phyloP scores from a whole-genome alignment of 2,888 invertebrate species.

The Acanthacorydalis orientalis region DNA sequence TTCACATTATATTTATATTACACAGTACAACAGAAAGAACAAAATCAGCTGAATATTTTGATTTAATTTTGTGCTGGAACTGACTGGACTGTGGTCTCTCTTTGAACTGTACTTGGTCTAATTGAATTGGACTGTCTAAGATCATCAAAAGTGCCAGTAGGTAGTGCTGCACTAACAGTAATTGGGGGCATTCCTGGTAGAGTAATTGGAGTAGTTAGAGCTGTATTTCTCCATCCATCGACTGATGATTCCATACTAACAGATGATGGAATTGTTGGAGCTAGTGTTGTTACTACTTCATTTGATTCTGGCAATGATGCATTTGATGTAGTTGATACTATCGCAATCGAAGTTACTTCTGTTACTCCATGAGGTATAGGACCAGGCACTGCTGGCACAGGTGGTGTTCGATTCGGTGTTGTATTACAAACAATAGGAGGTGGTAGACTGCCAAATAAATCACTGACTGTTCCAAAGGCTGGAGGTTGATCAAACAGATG shows the following conservation, averaged over 20 bases:
- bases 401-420: not conserved
- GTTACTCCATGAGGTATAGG: not conserved
- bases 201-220: slow-evolving; percentile 49
- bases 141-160: slow-evolving; percentile 38
- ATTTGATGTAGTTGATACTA: not conserved
- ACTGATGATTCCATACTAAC: not conserved
- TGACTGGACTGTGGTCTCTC: too few relatives aligned
- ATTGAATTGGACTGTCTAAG: too few relatives aligned
- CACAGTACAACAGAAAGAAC: too few relatives aligned
- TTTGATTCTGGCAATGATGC: not conserved
- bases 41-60: too few relatives aligned
- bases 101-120: too few relatives aligned
- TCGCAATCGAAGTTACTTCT: not conserved
- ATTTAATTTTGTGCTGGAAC: too few relatives aligned
- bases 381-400: not conserved
- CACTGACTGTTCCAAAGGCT: slow-evolving; percentile 5
- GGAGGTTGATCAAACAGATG: slow-evolving; percentile 1
- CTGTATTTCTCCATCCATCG: slow-evolving; percentile 18
- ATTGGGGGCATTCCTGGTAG: slow-evolving; percentile 67
- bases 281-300: not conserved
- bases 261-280: not conserved
- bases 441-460: slow-evolving; percentile 5
- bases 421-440: slow-evolving; percentile 1
- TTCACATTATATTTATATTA: too few relatives aligned
- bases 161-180: slow-evolving; percentile 55